Evolutionary conservation across 2,113 vertebrate species (phyloP).

Genomic region (Pyxicephalus adspersus): DNA sequence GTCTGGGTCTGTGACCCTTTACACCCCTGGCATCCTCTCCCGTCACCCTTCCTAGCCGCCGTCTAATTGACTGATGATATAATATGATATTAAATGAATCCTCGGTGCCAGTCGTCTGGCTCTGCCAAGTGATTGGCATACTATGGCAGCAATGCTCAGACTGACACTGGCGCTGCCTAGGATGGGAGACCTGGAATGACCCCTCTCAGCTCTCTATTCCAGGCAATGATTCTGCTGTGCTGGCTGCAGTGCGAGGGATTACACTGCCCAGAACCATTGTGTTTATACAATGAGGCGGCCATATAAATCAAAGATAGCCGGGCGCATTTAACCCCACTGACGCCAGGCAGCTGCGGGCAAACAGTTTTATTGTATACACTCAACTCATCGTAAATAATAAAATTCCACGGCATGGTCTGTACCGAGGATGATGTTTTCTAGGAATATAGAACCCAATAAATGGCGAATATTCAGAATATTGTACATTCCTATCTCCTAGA

Average conservation of each 20-base stretch:
- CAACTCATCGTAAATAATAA: background rate
- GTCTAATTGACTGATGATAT: too few relatives aligned
- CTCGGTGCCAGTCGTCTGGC: too few relatives aligned
- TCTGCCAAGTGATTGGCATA: too few relatives aligned
- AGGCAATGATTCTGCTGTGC: slow-evolving; percentile 63
- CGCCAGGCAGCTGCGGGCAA: background rate
- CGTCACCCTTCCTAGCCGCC: too few relatives aligned
- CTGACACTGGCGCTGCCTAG: background rate
- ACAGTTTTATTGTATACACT: background rate
- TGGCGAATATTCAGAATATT: too few relatives aligned
- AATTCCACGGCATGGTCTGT: background rate
- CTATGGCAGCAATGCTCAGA: background rate
- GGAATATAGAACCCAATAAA: background rate
- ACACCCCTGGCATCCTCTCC: too few relatives aligned
- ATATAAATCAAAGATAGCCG: slow-evolving; percentile 57
- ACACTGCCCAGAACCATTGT: slow-evolving; percentile 59
- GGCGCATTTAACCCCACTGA: slow-evolving; percentile 24
- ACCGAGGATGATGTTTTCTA: background rate
- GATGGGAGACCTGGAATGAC: slow-evolving; percentile 50
- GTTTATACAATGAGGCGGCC: slow-evolving; percentile 28
- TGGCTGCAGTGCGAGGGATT: slow-evolving; percentile 54
- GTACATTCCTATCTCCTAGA: too few relatives aligned
- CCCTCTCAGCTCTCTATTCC: slow-evolving; percentile 65
- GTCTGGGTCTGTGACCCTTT: too few relatives aligned
- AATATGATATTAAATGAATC: too few relatives aligned